phyloP scores from a whole-genome alignment of 2,113 vertebrate genomes.

The Felis chaus region DNA sequence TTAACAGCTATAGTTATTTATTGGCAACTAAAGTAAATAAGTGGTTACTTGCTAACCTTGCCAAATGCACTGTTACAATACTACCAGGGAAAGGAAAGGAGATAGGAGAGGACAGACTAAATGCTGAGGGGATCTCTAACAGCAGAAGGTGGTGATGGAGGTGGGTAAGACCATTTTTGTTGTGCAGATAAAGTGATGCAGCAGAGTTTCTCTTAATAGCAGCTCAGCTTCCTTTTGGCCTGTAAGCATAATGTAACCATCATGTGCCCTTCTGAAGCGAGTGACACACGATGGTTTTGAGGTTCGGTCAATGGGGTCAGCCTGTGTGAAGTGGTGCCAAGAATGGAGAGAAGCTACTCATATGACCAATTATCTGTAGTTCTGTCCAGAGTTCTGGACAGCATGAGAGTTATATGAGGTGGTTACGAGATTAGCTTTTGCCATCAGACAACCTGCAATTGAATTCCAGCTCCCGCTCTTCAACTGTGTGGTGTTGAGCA shows the following conservation, averaged over 20 bases:
- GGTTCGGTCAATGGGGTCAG: background rate
- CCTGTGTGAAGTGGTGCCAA: background rate
- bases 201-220: background rate
- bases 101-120: background rate
- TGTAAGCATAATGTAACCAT: background rate
- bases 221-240: background rate
- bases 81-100: background rate
- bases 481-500: background rate
- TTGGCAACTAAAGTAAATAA: slow-evolving; percentile 39
- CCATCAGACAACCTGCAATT: background rate
- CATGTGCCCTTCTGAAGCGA: background rate
- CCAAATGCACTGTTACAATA: background rate
- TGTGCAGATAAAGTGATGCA: background rate
- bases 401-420: background rate
- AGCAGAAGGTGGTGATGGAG: no score
- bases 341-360: background rate
- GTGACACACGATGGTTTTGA: background rate
- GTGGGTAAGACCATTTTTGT: background rate
- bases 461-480: background rate
- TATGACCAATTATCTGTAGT: background rate
- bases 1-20: slow-evolving; percentile 65
- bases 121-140: background rate
- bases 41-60: slow-evolving; percentile 62
- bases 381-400: background rate
- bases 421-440: background rate